Evolutionary conservation across 2,113 vertebrate species (phyloP), one percentile per base, ranked within the genome.

Genomic region (Antennarius striatus): DNA sequence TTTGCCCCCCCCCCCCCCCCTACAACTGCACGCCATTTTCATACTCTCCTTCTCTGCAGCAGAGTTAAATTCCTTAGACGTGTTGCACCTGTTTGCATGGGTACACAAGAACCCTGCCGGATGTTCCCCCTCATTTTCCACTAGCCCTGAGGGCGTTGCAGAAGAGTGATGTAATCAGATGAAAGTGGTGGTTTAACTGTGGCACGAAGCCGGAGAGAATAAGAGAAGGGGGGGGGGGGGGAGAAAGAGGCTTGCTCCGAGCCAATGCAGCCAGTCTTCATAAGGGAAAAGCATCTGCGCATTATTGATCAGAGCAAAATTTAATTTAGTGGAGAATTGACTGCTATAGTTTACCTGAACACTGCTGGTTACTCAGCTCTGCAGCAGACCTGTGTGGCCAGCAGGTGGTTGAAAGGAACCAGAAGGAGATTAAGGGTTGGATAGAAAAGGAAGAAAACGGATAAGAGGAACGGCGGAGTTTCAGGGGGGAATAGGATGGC

Each of bases 81-180:
- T 85, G 87, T 91, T 92, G 89, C 88, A 90, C 89, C 91, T 91
- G 90, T 92, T 92, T 92, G 89, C 91, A 91, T 88, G 84, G 86
- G 82, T 87, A 85, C 84, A 87, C 88, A 83, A 86, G 86, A 85
- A 86, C 84, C 85, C 89, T 84, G 85, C 86, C 74, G 83, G 82
- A 83, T 82, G 73, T 85, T 82, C 83, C 84, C 83, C 82, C 88
- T 82, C 84, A 77, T 79, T 77, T 74, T 81, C 64, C 65, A 59
- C 79, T 73, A 75, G 80, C 86, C 89, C 84, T 58, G 77, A 86
- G 86, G 86, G 83, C 73, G 82, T 74, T 92, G 91, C 88, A 86
- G 88, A 72, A 68, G 88, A 83, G 86, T 93, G 92, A 93, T 93
- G 91, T 92, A 93, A 93, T 91, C 87, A 88, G 83, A 90, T 92